Evolutionary conservation across 1,140 invertebrate genomes (phyloP).

Genomic region (Phthorimaea operculella): DNA sequence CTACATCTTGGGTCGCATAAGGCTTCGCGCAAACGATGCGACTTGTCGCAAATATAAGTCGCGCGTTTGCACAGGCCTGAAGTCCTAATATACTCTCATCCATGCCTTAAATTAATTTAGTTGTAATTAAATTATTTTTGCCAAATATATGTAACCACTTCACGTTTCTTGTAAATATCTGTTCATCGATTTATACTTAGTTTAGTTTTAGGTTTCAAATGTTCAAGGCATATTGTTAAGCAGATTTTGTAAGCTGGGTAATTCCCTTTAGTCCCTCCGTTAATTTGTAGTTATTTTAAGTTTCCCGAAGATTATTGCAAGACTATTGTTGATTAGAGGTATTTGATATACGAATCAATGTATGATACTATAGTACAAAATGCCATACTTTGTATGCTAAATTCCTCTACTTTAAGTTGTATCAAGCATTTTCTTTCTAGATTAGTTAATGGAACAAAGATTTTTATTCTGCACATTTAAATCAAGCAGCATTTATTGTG

Average conservation of each 20-base stretch:
- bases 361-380: too few relatives aligned
- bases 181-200: conserved; percentile 1
- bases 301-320: conserved; percentile 6
- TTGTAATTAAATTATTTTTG: conserved; percentile 59
- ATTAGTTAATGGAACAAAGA: too few relatives aligned
- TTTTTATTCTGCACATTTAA: too few relatives aligned
- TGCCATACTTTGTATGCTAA: too few relatives aligned
- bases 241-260: conserved; percentile 34
- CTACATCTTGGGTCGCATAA: background rate
- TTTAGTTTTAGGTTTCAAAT: conserved; percentile 35
- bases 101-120: conserved; percentile 35
- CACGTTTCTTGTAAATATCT: conserved; percentile 50
- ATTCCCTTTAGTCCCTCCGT: conserved; percentile 27
- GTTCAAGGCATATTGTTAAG: conserved; percentile 29
- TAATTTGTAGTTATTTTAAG: conserved; percentile 23
- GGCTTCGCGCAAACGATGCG: background rate
- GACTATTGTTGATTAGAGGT: too few relatives aligned
- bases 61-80: background rate
- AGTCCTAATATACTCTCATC: conserved; percentile 6
- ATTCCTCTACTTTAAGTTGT: too few relatives aligned
- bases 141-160: conserved; percentile 53
- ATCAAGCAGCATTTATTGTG: too few relatives aligned
- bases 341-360: too few relatives aligned
- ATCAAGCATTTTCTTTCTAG: too few relatives aligned
- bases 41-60: background rate